Percentiles rank a stretch among this genome's conserved stretches.
Conservation (phyloP, 2,797 vertebrate species). For the Hydrophis major region DNA sequence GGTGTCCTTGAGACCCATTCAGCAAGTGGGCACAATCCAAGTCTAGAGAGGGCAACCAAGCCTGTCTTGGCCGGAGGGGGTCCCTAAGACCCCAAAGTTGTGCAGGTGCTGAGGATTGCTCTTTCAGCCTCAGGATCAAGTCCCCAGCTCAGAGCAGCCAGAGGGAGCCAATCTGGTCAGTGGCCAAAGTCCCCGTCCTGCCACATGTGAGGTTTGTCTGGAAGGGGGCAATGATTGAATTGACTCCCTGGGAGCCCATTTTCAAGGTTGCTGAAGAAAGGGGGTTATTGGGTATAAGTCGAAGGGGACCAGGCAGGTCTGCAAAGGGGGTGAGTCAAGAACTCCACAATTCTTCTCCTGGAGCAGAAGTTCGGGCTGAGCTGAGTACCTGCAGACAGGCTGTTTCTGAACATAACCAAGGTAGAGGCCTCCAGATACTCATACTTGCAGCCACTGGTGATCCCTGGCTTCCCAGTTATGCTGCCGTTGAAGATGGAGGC, state of each 20-base stretch:
- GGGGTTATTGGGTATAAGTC: neutral
- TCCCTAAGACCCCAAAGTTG: neutral
- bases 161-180: neutral
- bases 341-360: neutral
- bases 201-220: neutral
- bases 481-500: no score
- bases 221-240: neutral
- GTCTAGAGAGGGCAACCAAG: neutral
- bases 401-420: neutral
- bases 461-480: no score
- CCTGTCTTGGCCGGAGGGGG: neutral
- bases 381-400: neutral
- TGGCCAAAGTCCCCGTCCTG: neutral
- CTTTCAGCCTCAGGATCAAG: neutral
- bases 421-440: neutral
- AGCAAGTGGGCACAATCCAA: neutral
- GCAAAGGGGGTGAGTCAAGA: neutral
- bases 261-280: neutral
- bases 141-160: neutral
- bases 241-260: neutral
- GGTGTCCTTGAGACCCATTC: neutral
- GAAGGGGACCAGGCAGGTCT: neutral
- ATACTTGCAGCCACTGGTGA: fast-evolving
- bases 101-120: neutral
- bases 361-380: neutral